phyloP scores from a whole-genome alignment of 2,797 vertebrate genomes.

The Neostethus bicornis region DNA sequence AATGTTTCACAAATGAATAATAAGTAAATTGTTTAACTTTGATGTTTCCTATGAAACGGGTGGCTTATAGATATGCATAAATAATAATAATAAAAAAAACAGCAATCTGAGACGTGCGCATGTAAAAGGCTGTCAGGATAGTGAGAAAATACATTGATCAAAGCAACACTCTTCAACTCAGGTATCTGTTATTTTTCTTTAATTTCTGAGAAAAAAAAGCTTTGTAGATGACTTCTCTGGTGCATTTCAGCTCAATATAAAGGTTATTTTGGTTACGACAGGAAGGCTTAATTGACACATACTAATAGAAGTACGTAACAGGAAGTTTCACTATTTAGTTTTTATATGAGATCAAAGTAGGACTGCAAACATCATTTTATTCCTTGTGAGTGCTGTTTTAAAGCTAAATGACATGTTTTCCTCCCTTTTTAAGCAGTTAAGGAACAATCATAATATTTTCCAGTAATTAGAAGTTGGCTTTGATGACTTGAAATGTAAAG shows the following conservation, averaged over 20 bases:
- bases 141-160: background rate
- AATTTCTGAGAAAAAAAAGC: conserved; percentile 17
- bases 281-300: conserved; percentile 25
- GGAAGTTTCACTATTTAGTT: conserved; percentile 2
- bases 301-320: conserved; percentile 26
- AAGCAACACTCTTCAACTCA: background rate
- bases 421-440: background rate
- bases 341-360: background rate
- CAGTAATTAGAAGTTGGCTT: background rate
- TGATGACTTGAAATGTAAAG: background rate
- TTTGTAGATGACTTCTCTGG: conserved; percentile 42
- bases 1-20: conserved; percentile 10
- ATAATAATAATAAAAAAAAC: too few species aligned
- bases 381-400: background rate
- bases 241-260: conserved; percentile 31
- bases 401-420: background rate
- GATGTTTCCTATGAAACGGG: background rate
- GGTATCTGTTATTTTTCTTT: conserved; percentile 13
- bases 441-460: background rate
- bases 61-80: background rate
- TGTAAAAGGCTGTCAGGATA: background rate
- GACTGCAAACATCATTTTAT: background rate
- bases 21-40: background rate
- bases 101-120: background rate
- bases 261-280: conserved; percentile 36